Evolutionary conservation across 2,797 vertebrate genomes (phyloP), one percentile per base, ranked within the genome.

Genomic region (Anableps anableps): DNA sequence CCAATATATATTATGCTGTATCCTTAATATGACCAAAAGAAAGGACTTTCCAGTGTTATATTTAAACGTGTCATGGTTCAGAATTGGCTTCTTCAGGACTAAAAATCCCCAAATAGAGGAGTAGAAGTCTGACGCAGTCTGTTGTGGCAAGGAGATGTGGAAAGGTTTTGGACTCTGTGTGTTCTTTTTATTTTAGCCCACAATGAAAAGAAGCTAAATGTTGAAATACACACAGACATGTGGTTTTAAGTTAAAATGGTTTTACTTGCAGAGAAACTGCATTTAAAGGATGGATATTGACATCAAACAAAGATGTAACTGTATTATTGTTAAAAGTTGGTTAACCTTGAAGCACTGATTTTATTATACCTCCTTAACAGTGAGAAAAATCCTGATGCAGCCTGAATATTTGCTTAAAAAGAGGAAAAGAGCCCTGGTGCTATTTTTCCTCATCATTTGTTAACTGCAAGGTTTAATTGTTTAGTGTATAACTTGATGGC

Each of bases 91-190:
- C 9, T 62, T 31, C 34, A 8, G 0, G 79, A 47, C 77, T 77
- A 73, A 41, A 55, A 60, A 50, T 76, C 31, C 31, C 45, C 17
- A 19, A n/a, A 45, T 43, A 87, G 29, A 70, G n/a, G 36, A 73
- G 74, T 55, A 51, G 68, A 72, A 53, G 64, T 47, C 51, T 76
- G 71, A 23, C 23, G 23, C n/a, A 29, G 45, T 31, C 71, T 75
- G 41, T 26, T 72, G 76, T 0, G 1, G 60, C 70, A 85, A 75
- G 53, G 76, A 84, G 78, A 75, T 41, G 26, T 47, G 58, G 36
- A 73, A 66, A 80, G 47, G 48, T 50, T 83, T 58, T 76, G 31
- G 64, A 79, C 51, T 47, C 5, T 1, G 3, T 81, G 26, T 77
- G 72, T 80, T 76, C 51, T 9, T 43, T 43, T 43, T 43, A 70